These are phyloP conservation scores for Heliothis subflexa DNA, from an alignment of 1,140 invertebrate genomes.

Conservation along the genomic window DNA sequence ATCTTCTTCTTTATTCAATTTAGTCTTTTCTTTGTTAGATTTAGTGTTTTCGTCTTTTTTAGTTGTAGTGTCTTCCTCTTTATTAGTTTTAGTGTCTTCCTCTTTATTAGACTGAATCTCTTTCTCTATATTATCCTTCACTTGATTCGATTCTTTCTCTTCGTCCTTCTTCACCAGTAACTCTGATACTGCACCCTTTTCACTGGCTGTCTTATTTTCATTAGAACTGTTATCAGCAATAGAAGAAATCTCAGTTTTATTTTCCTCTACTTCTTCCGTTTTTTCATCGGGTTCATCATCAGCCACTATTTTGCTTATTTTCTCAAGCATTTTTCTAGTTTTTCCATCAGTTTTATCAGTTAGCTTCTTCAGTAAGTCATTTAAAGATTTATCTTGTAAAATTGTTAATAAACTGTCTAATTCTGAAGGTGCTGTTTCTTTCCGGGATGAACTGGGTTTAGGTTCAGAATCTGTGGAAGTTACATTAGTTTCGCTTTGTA, in stretches of 20 bases:
- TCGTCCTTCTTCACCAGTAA: neutral
- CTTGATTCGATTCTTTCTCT: slow-evolving; percentile 15
- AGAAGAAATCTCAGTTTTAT: neutral
- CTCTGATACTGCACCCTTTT: slow-evolving; percentile 14
- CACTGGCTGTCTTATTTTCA: slow-evolving; percentile 23
- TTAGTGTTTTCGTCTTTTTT: neutral
- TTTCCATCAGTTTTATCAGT: slow-evolving; percentile 69
- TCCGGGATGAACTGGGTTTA: slow-evolving; percentile 53
- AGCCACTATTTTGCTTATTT: slow-evolving; percentile 76
- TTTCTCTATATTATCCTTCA: neutral
- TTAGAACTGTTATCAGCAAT: neutral
- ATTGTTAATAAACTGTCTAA: slow-evolving; percentile 75
- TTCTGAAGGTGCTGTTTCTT: slow-evolving; percentile 54
- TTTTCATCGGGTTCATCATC: slow-evolving; percentile 65
- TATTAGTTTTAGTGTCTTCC: neutral
- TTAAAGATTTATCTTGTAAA: slow-evolving; percentile 78
- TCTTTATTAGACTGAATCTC: neutral
- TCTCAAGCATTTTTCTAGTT: slow-evolving; percentile 79
- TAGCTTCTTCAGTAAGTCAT: slow-evolving; percentile 71
- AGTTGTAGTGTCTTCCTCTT: neutral
- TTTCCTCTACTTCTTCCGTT: slow-evolving; percentile 24
- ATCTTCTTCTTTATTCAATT: neutral
- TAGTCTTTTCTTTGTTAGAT: neutral
- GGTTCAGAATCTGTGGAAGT: slow-evolving; percentile 63
- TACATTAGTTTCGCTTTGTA: slow-evolving; percentile 64